Conservation (phyloP, 2,888 invertebrate genomes). For the Plusia festucae region DNA sequence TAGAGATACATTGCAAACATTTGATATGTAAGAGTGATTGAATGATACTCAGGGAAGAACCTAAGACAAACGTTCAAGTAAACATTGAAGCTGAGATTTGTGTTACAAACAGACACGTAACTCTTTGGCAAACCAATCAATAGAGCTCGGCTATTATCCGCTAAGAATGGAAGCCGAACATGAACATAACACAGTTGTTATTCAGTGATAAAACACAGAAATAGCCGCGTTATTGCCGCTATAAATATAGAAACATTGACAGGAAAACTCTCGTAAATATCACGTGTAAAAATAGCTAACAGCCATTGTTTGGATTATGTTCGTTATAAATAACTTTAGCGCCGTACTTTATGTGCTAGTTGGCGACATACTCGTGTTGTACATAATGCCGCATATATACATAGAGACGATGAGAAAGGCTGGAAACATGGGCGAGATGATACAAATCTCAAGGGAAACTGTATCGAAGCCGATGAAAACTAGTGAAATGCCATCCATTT, state of each 20-base stretch:
- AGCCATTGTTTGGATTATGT: slow-evolving; percentile 54
- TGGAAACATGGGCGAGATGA: neutral
- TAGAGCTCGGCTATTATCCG: slow-evolving; percentile 4
- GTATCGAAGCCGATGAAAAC: too few species aligned
- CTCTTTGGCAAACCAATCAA: neutral
- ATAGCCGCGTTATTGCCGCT: slow-evolving; percentile 31
- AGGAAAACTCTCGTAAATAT: slow-evolving; percentile 44
- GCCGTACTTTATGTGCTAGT: slow-evolving; percentile 41
- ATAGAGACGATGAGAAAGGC: neutral
- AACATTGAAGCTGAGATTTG: neutral
- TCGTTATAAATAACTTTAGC: slow-evolving; percentile 52
- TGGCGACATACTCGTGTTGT: slow-evolving; percentile 34
- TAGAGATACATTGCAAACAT: too few species aligned
- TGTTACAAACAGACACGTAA: neutral
- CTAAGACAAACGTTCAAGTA: neutral
- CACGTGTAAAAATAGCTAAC: slow-evolving; percentile 44
- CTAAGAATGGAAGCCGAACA: slow-evolving; percentile 25
- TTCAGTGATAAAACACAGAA: slow-evolving; percentile 50
- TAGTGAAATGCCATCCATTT: too few species aligned
- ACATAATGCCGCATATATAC: neutral
- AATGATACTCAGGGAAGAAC: neutral
- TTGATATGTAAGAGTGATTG: too few species aligned
- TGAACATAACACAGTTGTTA: slow-evolving; percentile 23
- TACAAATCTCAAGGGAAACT: neutral
- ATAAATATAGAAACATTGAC: slow-evolving; percentile 48